A percentile compares a stretch with the other conserved stretches of the same genome.
Evolutionary conservation across 2,113 vertebrate species (phyloP).

Genomic region (Vulpes vulpes): DNA sequence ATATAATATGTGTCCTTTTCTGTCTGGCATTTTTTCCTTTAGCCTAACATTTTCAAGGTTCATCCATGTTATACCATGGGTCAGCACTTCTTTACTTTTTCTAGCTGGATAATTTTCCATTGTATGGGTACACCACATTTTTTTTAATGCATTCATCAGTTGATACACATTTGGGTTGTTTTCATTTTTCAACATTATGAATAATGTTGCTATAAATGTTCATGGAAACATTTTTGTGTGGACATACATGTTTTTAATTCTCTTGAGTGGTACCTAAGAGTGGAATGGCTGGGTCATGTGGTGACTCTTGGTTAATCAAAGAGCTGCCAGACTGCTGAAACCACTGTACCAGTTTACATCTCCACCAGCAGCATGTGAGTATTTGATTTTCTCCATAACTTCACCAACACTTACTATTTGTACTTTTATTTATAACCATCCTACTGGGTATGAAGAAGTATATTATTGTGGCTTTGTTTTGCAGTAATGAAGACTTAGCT

Average conservation of each 20-base stretch:
- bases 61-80: not conserved
- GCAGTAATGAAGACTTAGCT: not conserved
- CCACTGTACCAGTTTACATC: not conserved
- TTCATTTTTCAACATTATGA: not conserved
- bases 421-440: not conserved
- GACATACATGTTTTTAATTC: not conserved
- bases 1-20: not conserved
- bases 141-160: not conserved
- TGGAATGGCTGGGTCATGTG: not conserved
- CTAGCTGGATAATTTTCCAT: not conserved
- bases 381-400: not conserved
- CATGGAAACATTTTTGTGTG: not conserved
- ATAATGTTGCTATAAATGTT: not conserved
- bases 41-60: not conserved
- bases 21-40: not conserved
- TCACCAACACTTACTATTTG: not conserved
- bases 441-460: not conserved
- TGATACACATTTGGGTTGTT: not conserved
- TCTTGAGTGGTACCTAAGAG: not conserved
- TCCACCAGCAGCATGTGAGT: too few species aligned
- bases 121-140: not conserved
- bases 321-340: not conserved
- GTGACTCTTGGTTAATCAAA: not conserved
- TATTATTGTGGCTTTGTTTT: not conserved
- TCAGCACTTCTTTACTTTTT: not conserved